phyloP scores from a whole-genome alignment of 2,113 vertebrate genomes.

The Scopus umbretta region DNA sequence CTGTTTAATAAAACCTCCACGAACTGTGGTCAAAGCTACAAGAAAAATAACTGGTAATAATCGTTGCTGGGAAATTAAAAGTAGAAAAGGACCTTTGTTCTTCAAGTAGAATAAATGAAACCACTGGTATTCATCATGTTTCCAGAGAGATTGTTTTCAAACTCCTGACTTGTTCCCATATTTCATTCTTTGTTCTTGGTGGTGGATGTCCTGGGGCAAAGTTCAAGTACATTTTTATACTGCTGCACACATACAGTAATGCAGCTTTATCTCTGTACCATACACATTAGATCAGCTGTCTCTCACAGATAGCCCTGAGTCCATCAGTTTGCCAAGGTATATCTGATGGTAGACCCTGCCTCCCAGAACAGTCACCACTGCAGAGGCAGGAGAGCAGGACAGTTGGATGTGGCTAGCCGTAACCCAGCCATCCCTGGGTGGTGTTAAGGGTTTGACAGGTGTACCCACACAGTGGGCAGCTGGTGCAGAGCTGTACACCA shows the following conservation, averaged over 20 bases:
- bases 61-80: conserved; percentile 63
- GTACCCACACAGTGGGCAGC: rapidly evolving
- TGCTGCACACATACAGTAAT: not conserved
- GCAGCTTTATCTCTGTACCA: not conserved
- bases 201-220: conserved; percentile 20
- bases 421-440: not conserved
- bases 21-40: conserved; percentile 51
- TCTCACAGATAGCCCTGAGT: not conserved
- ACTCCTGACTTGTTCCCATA: conserved; percentile 42
- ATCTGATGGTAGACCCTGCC: not conserved
- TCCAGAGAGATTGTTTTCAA: conserved; percentile 60
- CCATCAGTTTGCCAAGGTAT: not conserved
- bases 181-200: conserved; percentile 50
- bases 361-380: not conserved
- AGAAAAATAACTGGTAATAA: conserved; percentile 64
- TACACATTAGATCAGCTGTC: rapidly evolving
- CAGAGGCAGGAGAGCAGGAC: not conserved
- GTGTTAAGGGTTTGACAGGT: not conserved
- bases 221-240: not conserved
- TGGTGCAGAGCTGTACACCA: not conserved
- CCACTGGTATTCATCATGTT: conserved; percentile 58
- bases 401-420: not conserved
- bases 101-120: conserved; percentile 51
- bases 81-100: conserved; percentile 64
- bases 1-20: conserved; percentile 49